Conservation (phyloP, 1,140 invertebrate genomes). For the Sycobia sp. region DNA sequence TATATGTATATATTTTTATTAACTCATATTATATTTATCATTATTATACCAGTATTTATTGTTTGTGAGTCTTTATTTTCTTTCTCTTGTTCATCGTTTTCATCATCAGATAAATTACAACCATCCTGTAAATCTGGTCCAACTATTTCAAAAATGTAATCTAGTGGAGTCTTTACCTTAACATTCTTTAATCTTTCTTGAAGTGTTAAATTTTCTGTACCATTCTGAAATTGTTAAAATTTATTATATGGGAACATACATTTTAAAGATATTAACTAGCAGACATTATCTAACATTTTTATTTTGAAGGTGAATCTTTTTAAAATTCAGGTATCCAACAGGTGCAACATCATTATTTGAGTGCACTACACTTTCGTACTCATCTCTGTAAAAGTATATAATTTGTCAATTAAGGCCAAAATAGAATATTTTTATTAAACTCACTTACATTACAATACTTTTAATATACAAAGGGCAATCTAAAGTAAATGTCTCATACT, state of each 20-base stretch:
- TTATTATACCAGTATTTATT: slow-evolving; percentile 49
- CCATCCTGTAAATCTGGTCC: slow-evolving; percentile 61
- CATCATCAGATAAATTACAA: slow-evolving; percentile 60
- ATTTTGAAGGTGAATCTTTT: slow-evolving; percentile 76
- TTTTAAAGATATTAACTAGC: slow-evolving; percentile 1
- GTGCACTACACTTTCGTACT: slow-evolving; percentile 85
- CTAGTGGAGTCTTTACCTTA: slow-evolving; percentile 64
- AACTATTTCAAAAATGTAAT: slow-evolving; percentile 65
- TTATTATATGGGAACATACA: background rate
- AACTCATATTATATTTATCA: slow-evolving; percentile 9
- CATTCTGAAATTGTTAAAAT: slow-evolving; percentile 45
- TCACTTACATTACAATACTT: slow-evolving; percentile 85
- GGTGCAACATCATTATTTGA: slow-evolving; percentile 90
- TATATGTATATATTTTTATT: background rate
- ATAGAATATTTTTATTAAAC: slow-evolving; percentile 14
- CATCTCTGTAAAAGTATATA: slow-evolving; percentile 72
- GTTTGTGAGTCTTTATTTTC: slow-evolving; percentile 51
- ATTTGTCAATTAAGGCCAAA: slow-evolving; percentile 21
- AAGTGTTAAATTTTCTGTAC: slow-evolving; percentile 53
- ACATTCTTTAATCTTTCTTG: slow-evolving; percentile 60
- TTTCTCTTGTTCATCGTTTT: slow-evolving; percentile 55
- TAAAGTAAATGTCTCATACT: slow-evolving; percentile 97
- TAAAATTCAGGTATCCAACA: slow-evolving; percentile 89
- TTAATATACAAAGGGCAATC: slow-evolving; percentile 96
- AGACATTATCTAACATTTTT: slow-evolving; percentile 63